Evolutionary conservation across 2,888 invertebrate genomes (phyloP), one percentile per base, ranked within the genome.

Genomic region (Anodontia alba): DNA sequence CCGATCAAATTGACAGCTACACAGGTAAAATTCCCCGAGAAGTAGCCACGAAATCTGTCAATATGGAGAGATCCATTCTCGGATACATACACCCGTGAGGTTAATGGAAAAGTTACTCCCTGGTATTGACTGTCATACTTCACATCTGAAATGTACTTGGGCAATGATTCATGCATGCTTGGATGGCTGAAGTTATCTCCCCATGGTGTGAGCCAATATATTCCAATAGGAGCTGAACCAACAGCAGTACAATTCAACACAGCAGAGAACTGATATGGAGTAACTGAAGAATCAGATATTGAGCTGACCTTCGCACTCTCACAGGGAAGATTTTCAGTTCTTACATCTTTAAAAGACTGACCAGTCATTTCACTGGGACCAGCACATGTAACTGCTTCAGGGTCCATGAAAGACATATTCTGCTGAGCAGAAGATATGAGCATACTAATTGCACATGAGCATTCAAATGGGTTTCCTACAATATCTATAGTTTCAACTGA

Each of bases 171-270:
- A 29, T 80, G 70, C n/a, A 80, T 75, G 7, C 77, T 67, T 2
- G 54, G 74, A 33, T 88, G 88, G 5, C 88, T 81, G 69, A 91
- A 90, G 7, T 43, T 81, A 3, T 90, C 87, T 3, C 91, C 91
- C 90, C 88, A 88, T 0, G 92, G 92, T 0, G 91, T 90, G 12
- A 86, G 57, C 93, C 93, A 93, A 57, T 92, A 84, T 29, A 90
- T 75, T 0, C 89, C 86, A 0, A 92, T 86, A 0, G 81, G 71
- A 0, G 90, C 88, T 20, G 86, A 78, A 1, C 90, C 92, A 23
- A 68, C 29, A 0, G 87, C 89, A 1, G 74, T 46, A 81, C 93
- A 93, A 1, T 82, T 73, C 5, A 92, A 79, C 0, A 79, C 80
- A 17, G 91, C 51, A 38, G 87, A 69, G 0, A 71, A 66, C 7